Evolutionary conservation across 1,140 invertebrate species (phyloP).

Genomic region (Diachasmimorpha longicaudata): DNA sequence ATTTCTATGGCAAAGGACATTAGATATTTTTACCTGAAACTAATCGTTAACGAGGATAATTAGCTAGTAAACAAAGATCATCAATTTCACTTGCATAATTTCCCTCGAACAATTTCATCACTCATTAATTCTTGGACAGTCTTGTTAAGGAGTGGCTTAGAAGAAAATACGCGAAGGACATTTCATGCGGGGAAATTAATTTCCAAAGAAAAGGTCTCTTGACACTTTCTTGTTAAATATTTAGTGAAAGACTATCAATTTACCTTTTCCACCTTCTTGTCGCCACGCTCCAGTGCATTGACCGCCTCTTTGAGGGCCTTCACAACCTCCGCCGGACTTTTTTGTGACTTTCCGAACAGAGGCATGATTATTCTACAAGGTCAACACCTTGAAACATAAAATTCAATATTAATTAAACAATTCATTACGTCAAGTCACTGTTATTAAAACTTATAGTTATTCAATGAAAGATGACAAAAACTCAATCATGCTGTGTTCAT

Average conservation of each 20-base stretch:
- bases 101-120: too few species aligned
- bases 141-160: background rate
- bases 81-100: too few species aligned
- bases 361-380: conserved; percentile 74
- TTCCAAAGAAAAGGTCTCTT: background rate
- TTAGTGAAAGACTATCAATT: background rate
- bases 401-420: background rate
- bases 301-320: conserved; percentile 96
- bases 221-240: background rate
- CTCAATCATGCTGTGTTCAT: too few species aligned
- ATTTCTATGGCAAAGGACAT: too few species aligned
- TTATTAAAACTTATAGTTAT: too few species aligned
- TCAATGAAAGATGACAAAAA: too few species aligned
- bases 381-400: conserved; percentile 37
- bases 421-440: background rate
- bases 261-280: conserved; percentile 95
- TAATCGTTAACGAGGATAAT: background rate
- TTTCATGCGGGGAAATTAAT: background rate
- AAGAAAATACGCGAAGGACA: background rate
- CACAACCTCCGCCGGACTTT: conserved; percentile 93
- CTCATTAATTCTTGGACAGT: too few species aligned
- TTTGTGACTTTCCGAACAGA: conserved; percentile 96
- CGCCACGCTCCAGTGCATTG: conserved; percentile 86
- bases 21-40: too few species aligned
- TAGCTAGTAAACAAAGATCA: too few species aligned